phyloP scores from a whole-genome alignment of 2,113 vertebrate genomes.

The Mixornis gularis region DNA sequence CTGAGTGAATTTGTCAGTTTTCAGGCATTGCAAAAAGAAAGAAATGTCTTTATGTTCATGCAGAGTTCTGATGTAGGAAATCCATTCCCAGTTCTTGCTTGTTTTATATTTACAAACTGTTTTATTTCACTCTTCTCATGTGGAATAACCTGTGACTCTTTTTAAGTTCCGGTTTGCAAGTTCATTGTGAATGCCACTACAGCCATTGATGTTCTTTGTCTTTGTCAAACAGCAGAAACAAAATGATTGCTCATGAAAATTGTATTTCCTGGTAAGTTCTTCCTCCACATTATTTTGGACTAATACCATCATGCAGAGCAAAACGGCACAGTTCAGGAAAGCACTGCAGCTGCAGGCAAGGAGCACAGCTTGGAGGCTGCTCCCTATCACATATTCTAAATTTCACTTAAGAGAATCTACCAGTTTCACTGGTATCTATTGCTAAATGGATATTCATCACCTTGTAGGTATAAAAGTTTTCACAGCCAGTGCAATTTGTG shows the following conservation, averaged over 20 bases:
- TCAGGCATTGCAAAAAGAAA: neutral
- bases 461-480: neutral
- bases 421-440: neutral
- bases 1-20: neutral
- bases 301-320: neutral
- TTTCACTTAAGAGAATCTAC: neutral
- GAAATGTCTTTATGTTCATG: neutral
- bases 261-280: neutral
- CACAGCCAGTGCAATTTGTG: neutral
- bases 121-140: neutral
- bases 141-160: neutral
- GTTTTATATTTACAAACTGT: neutral
- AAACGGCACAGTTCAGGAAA: neutral
- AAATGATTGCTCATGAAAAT: neutral
- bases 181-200: neutral
- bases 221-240: neutral
- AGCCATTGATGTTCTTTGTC: neutral
- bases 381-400: neutral
- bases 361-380: neutral
- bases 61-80: neutral
- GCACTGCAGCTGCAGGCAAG: rapidly evolving
- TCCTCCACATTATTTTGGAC: neutral
- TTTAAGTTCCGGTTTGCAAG: neutral
- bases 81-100: neutral
- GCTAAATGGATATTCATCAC: neutral